Evolutionary conservation across 2,113 vertebrate species (phyloP).

Genomic region (Myocastor coypus): DNA sequence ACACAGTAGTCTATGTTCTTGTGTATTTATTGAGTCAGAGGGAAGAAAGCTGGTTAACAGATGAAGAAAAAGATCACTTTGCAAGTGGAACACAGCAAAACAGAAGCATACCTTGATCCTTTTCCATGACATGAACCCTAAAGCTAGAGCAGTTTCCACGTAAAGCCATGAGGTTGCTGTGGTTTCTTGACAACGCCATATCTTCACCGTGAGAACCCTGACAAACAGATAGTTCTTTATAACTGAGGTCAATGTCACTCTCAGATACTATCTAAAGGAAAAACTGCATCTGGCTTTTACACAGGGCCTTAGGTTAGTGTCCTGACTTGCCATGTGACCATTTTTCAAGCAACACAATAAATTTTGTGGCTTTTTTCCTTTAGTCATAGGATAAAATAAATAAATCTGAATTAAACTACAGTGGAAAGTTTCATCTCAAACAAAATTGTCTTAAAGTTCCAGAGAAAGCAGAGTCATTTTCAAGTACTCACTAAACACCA

Average conservation of each 20-base stretch:
- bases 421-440: not conserved
- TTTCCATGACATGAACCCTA: not conserved
- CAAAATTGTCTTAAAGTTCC: not conserved
- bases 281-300: not conserved
- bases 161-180: not conserved
- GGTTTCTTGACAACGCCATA: rapidly evolving
- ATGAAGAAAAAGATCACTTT: not conserved
- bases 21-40: not conserved
- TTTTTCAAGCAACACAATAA: not conserved
- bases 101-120: rapidly evolving
- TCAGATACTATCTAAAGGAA: not conserved
- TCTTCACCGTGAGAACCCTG: not conserved
- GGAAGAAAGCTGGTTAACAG: not conserved
- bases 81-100: not conserved
- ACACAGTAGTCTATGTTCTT: not conserved
- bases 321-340: no score
- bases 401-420: not conserved
- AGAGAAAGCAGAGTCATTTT: not conserved
- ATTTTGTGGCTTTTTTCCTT: no score
- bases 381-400: not conserved
- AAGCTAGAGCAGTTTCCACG: not conserved
- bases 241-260: not conserved
- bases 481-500: not conserved
- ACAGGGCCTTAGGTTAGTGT: not conserved
- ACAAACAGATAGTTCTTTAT: no score